Base-by-base conservation (phyloP, 2,113 vertebrate species). In the Australoheros scitulus region DNA sequence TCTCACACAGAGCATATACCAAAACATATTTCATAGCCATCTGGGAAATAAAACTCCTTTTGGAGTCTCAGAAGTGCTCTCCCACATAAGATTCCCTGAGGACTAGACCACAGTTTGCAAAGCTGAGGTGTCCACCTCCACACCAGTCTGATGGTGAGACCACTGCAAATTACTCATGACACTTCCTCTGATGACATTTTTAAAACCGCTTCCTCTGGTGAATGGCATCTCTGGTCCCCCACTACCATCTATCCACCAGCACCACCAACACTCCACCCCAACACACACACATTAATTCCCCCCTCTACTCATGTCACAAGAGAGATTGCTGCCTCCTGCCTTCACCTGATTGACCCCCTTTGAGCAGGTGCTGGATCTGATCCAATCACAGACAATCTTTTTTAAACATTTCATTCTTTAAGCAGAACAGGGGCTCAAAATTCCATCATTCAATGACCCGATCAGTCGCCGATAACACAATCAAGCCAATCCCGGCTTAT, bases 381-480 rank as follows among this genome's bases (percentile, higher is more conserved):
- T 94, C 92, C 94, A 94, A 95, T 93, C 91, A 91, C 92, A 89
- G 92, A 92, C 94, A 94, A 94, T 94, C 94, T 90, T 91, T 92
- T 93, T 92, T 92, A 93, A 91, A 92, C 93, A 94, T 93, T 94
- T 92, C 88, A 91, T 91, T 92, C 92, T 92, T 93, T 92, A 94
- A 94, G 91, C 89, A 92, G 92, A 92, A 91, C 90, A 91, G 93
- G 90, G 90, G 88, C 93, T 93, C 89, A 94, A 91, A 93, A 93
- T 94, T 95, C 93, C 91, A 93, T 94, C 93, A 94, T 93, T 92
- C 89, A 92, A 91, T 94, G 92, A 94, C 93, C 92, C 85, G 92
- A 94, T 94, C 93, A 92, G 88, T 93, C 89, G 76, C 92, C 90
- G 91, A 92, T 94, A 94, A 95, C 91, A 92, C 92, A 94, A 94